Evolutionary conservation across 1,140 invertebrate species (phyloP).

Genomic region (Orchestia grillus): DNA sequence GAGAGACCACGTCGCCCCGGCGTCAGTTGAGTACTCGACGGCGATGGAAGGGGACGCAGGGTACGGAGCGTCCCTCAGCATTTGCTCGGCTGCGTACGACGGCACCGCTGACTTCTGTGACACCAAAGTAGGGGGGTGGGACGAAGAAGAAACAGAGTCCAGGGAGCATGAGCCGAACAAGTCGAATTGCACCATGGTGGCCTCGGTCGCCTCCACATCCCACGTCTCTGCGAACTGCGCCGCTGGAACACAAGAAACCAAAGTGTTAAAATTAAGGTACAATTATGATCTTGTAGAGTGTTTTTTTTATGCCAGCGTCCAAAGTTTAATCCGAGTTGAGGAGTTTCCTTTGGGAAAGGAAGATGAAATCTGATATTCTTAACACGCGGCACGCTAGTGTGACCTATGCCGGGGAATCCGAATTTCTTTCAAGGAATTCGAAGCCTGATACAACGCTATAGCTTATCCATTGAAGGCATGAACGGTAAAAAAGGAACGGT

Average conservation of each 20-base stretch:
- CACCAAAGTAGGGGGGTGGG: not conserved
- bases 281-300: too few species aligned
- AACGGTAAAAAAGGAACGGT: too few species aligned
- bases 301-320: too few species aligned
- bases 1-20: conserved; percentile 72
- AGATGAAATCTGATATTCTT: too few species aligned
- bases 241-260: not conserved
- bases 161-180: conserved; percentile 64
- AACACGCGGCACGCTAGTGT: too few species aligned
- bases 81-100: conserved; percentile 46
- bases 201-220: conserved; percentile 72
- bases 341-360: too few species aligned
- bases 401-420: too few species aligned
- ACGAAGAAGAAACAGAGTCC: not conserved
- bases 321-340: too few species aligned
- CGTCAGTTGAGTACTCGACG: conserved; percentile 73
- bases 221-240: conserved; percentile 72
- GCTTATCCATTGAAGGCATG: too few species aligned
- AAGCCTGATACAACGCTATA: too few species aligned
- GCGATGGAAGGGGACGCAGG: conserved; percentile 68
- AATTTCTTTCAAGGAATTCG: too few species aligned
- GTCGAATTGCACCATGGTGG: conserved; percentile 73
- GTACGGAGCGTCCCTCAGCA: conserved; percentile 71
- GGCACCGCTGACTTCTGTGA: not conserved
- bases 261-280: not conserved